Conservation (phyloP, 2,888 invertebrate species). For the Mimumesa dahlbomi region DNA sequence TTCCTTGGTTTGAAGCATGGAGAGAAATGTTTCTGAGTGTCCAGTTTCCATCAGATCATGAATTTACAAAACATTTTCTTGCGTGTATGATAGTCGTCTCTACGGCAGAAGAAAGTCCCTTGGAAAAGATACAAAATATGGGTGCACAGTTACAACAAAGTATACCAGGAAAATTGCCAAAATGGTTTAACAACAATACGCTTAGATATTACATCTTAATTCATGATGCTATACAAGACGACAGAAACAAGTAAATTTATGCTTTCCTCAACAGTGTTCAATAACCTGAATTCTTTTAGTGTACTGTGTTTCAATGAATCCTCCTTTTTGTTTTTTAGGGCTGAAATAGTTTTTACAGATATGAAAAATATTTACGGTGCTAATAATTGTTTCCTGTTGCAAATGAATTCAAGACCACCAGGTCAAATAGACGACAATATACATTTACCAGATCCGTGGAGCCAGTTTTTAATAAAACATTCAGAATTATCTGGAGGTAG, state of each 20-base stretch:
- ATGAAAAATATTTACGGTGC: constrained; percentile 94
- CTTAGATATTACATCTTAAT: constrained; percentile 94
- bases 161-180: constrained; percentile 89
- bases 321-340: constrained; percentile 83
- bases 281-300: neutral
- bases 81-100: constrained; percentile 90
- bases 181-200: constrained; percentile 90
- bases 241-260: constrained; percentile 87
- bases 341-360: constrained; percentile 90
- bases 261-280: neutral
- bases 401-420: constrained; percentile 91
- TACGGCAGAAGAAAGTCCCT: constrained; percentile 87
- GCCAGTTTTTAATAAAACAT: constrained; percentile 86
- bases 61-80: constrained; percentile 94
- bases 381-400: constrained; percentile 92
- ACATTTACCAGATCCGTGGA: constrained; percentile 92
- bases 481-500: constrained; percentile 73
- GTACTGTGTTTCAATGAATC: constrained; percentile 16
- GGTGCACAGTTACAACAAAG: constrained; percentile 91
- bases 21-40: constrained; percentile 94
- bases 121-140: constrained; percentile 91
- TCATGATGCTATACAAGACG: constrained; percentile 89
- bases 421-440: constrained; percentile 81
- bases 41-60: constrained; percentile 96
- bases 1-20: constrained; percentile 98